Evolutionary conservation across 2,113 vertebrate genomes (phyloP).

Genomic region (Lynx canadensis): DNA sequence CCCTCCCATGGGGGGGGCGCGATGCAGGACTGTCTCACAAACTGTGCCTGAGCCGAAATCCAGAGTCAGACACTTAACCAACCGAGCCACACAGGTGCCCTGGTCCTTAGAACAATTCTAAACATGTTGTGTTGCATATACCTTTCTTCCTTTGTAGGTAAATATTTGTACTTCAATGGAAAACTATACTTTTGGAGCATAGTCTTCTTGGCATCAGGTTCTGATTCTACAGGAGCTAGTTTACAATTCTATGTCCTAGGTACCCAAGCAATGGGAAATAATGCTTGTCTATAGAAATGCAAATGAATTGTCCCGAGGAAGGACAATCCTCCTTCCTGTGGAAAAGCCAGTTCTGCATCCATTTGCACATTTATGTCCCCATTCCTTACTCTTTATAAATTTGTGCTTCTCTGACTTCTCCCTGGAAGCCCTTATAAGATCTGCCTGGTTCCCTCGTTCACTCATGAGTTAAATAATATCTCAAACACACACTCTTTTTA

Average conservation of each 20-base stretch:
- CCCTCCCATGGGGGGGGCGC: too few species aligned
- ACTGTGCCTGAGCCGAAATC: too few species aligned
- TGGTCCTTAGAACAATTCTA: background rate
- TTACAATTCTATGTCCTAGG: background rate
- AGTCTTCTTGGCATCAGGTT: background rate
- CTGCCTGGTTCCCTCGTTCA: background rate
- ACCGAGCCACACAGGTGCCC: too few species aligned
- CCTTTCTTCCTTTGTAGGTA: background rate
- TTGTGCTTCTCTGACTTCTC: background rate
- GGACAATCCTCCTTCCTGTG: too few species aligned
- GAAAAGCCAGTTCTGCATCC: background rate
- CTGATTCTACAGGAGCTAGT: background rate
- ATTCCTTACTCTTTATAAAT: background rate
- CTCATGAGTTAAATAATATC: background rate
- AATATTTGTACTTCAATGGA: background rate
- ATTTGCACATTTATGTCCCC: background rate
- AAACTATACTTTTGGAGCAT: background rate
- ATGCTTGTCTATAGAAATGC: background rate
- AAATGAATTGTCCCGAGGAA: background rate
- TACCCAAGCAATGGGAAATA: background rate
- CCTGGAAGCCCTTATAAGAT: background rate
- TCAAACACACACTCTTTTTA: background rate
- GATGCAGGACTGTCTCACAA: too few species aligned
- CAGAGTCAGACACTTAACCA: too few species aligned
- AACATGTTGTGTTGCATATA: background rate